A percentile compares a stretch with the other conserved stretches of the same genome.
Evolutionary conservation across 2,888 invertebrate genomes (phyloP).

Genomic region (Sarcophaga rosellei): DNA sequence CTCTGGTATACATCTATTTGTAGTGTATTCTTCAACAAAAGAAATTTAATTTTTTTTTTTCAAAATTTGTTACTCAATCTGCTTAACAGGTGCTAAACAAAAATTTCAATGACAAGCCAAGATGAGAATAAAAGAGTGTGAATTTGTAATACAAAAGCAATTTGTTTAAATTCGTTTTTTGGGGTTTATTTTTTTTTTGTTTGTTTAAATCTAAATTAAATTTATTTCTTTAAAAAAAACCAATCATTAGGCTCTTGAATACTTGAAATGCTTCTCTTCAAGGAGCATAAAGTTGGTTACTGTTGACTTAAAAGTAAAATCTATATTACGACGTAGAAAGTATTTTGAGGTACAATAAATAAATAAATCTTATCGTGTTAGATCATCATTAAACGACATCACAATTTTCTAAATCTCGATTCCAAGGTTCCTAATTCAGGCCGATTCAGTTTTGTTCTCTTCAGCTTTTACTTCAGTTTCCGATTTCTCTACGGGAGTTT

Average conservation of each 20-base stretch:
- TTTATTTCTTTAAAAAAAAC: slow-evolving; percentile 18
- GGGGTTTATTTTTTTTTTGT: neutral
- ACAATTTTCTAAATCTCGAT: slow-evolving; percentile 13
- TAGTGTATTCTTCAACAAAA: neutral
- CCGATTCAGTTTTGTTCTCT: slow-evolving; percentile 25
- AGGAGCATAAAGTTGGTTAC: neutral
- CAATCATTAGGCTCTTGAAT: slow-evolving; percentile 7
- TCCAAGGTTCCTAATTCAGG: neutral
- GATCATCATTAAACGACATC: slow-evolving; percentile 37
- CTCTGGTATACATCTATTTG: no score
- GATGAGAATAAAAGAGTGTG: neutral
- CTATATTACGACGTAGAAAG: neutral
- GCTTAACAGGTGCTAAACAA: neutral
- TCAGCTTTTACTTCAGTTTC: neutral
- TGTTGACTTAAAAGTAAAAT: slow-evolving; percentile 4
- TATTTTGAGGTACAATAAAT: neutral
- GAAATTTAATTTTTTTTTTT: neutral
- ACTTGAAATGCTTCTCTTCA: neutral
- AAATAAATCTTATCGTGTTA: slow-evolving; percentile 34
- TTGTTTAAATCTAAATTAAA: slow-evolving; percentile 25
- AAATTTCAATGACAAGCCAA: neutral
- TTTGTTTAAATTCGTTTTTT: neutral
- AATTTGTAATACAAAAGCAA: neutral
- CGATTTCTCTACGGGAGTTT: neutral
- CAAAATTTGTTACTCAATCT: neutral